Evolutionary conservation across 2,888 invertebrate genomes (phyloP).

Genomic region (Megamerina dolium): DNA sequence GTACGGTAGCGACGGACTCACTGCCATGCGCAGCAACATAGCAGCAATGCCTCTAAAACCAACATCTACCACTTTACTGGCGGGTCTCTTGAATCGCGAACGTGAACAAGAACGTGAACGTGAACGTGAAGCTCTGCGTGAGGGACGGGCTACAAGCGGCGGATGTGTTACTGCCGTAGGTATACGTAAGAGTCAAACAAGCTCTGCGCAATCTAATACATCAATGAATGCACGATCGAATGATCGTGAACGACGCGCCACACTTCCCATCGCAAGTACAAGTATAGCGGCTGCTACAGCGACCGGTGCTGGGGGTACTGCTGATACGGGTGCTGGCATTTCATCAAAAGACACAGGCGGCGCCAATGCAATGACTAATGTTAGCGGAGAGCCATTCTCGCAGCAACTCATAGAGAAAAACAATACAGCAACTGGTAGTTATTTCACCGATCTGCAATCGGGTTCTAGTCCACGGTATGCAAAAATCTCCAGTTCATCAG

Average conservation of each 20-base stretch:
- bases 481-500: conserved; percentile 42
- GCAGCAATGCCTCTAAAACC: conserved; percentile 60
- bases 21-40: conserved; percentile 32
- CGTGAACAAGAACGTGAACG: conserved; percentile 37
- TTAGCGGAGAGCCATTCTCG: conserved; percentile 7
- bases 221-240: conserved; percentile 22
- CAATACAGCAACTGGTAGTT: no score
- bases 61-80: conserved; percentile 75
- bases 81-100: conserved; percentile 69
- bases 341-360: conserved; percentile 13
- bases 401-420: background rate
- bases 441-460: conserved; percentile 1
- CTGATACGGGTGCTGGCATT: conserved; percentile 10
- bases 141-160: no score
- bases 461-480: conserved; percentile 32
- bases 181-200: conserved; percentile 20
- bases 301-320: conserved; percentile 15
- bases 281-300: conserved; percentile 28
- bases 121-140: conserved; percentile 12
- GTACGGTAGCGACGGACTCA: conserved; percentile 39
- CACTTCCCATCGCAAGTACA: conserved; percentile 35
- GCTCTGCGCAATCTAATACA: conserved; percentile 13
- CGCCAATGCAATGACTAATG: conserved; percentile 18
- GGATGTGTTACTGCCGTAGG: no score
- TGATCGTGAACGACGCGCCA: conserved; percentile 40